phyloP scores from a whole-genome alignment of 2,113 vertebrate species.

The Sapayoa aenigma region DNA sequence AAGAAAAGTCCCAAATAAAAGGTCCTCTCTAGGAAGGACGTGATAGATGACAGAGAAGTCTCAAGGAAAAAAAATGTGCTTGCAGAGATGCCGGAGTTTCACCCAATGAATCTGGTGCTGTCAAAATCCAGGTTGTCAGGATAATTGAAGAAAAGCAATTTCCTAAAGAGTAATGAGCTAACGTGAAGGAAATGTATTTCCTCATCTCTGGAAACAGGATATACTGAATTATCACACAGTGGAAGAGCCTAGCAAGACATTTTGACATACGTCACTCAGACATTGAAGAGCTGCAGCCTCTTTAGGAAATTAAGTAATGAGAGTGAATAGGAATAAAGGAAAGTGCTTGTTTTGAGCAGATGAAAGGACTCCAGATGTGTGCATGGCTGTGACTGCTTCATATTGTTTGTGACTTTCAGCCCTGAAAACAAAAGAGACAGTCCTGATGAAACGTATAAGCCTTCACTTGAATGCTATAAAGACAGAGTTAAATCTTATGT shows the following conservation, averaged over 20 bases:
- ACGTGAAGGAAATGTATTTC: slow-evolving; percentile 49
- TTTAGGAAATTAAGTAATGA: slow-evolving; percentile 29
- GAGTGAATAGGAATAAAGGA: slow-evolving; percentile 24
- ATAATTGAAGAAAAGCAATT: slow-evolving; percentile 66
- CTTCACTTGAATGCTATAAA: slow-evolving; percentile 18
- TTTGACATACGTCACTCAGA: neutral
- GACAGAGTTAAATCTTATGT: slow-evolving; percentile 16
- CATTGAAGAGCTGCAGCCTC: neutral
- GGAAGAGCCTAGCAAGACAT: slow-evolving; percentile 31
- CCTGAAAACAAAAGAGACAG: slow-evolving; percentile 16
- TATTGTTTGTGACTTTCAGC: slow-evolving; percentile 18
- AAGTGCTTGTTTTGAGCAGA: neutral
- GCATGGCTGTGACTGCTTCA: neutral
- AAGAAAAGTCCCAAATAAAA: neutral
- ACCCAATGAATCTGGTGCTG: neutral
- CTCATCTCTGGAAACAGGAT: slow-evolving; percentile 49
- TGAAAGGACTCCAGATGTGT: slow-evolving; percentile 27
- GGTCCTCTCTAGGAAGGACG: neutral
- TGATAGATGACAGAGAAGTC: neutral
- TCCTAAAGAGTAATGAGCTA: slow-evolving; percentile 62
- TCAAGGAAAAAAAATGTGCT: neutral
- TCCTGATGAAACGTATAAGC: slow-evolving; percentile 5
- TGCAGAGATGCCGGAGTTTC: neutral
- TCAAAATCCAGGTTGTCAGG: slow-evolving; percentile 32
- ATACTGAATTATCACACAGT: slow-evolving; percentile 51